phyloP scores from a whole-genome alignment of 2,888 invertebrate species.

The Cataglyphis cursor region DNA sequence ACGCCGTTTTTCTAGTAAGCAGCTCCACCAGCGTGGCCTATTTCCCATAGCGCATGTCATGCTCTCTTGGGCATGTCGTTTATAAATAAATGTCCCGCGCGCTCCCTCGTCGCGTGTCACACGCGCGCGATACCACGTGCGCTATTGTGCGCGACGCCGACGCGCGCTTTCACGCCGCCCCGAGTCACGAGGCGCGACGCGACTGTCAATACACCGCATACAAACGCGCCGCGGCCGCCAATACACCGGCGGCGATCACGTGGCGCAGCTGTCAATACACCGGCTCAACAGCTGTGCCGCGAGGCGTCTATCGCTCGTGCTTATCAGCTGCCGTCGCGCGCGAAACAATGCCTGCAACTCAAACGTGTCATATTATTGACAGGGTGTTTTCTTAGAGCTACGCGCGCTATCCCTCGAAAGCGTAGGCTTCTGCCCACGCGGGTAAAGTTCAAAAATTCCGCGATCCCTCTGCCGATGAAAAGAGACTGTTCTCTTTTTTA shows the following conservation, averaged over 20 bases:
- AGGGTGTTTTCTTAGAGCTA: neutral
- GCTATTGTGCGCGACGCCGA: slow-evolving; percentile 26
- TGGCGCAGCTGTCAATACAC: slow-evolving; percentile 29
- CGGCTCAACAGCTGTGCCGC: slow-evolving; percentile 4
- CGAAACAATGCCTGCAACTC: neutral
- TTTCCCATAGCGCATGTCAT: slow-evolving; percentile 76
- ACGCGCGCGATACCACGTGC: slow-evolving; percentile 25
- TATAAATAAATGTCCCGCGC: slow-evolving; percentile 68
- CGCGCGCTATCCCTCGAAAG: neutral
- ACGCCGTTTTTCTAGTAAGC: slow-evolving; percentile 54
- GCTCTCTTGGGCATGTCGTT: slow-evolving; percentile 49
- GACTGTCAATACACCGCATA: slow-evolving; percentile 30
- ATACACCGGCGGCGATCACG: slow-evolving; percentile 15
- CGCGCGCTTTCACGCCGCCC: slow-evolving; percentile 9
- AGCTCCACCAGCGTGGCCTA: slow-evolving; percentile 69
- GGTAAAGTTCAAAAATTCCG: slow-evolving; percentile 9
- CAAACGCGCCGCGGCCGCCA: neutral
- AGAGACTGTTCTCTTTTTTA: neutral
- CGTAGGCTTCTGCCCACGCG: neutral
- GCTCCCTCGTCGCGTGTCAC: slow-evolving; percentile 35
- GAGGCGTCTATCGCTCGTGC: slow-evolving; percentile 14
- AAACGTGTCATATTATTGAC: slow-evolving; percentile 30
- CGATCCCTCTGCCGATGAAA: neutral
- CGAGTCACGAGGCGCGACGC: slow-evolving; percentile 11
- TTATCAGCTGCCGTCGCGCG: slow-evolving; percentile 17